Evolutionary conservation across 1,140 invertebrate species (phyloP).

Genomic region (Rhizoglyphus robini): DNA sequence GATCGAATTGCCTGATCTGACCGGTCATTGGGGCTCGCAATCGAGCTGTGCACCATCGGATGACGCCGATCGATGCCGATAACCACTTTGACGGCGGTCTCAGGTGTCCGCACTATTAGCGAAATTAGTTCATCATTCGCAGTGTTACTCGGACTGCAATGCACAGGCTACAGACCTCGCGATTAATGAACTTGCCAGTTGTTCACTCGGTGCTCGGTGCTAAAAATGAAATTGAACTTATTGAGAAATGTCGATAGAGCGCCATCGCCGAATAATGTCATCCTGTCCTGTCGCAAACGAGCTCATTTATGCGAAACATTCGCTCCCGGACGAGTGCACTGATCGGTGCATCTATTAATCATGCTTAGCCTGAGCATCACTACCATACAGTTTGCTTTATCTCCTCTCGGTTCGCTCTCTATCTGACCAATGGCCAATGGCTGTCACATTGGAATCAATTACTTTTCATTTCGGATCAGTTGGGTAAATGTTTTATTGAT

Average conservation of each 20-base stretch:
- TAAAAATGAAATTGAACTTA: not conserved
- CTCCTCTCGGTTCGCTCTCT: too few relatives aligned
- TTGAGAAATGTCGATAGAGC: constrained; percentile 11
- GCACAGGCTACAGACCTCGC: too few relatives aligned
- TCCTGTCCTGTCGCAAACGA: not conserved
- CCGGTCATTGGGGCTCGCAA: not conserved
- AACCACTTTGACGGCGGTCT: not conserved
- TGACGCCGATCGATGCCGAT: not conserved
- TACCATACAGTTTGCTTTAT: not conserved
- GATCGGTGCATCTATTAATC: constrained; percentile 5
- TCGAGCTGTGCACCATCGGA: not conserved
- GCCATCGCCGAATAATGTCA: not conserved
- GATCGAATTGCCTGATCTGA: not conserved
- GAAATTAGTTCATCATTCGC: constrained; percentile 11
- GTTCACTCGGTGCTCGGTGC: too few relatives aligned
- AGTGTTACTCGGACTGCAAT: not conserved
- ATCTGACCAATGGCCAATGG: too few relatives aligned
- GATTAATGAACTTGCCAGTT: not conserved
- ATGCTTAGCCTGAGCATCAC: not conserved
- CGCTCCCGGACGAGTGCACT: not conserved
- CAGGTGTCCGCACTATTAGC: constrained; percentile 5
- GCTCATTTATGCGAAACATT: not conserved
- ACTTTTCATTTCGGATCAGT: not conserved
- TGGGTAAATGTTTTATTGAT: not conserved
- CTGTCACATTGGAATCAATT: too few relatives aligned